Evolutionary conservation across 2,113 vertebrate genomes (phyloP).

Genomic region (Tapirus terrestris): DNA sequence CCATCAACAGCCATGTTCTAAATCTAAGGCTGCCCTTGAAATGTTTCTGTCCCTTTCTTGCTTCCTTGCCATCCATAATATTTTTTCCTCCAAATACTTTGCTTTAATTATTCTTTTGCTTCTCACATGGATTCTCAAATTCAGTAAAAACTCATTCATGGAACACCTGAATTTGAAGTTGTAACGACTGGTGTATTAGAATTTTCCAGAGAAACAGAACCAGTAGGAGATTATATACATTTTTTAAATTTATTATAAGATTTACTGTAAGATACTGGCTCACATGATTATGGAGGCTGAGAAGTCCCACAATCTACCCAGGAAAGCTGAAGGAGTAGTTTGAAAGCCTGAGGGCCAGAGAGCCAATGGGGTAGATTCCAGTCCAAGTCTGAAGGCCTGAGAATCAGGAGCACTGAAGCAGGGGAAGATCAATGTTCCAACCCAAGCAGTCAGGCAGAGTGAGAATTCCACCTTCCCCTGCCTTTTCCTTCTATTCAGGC

Average conservation of each 20-base stretch:
- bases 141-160: not conserved
- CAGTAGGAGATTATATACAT: not conserved
- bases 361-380: not conserved
- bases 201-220: not conserved
- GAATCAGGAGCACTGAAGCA: not conserved
- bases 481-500: not conserved
- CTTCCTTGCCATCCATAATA: not conserved
- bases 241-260: not conserved
- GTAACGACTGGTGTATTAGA: not conserved
- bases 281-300: not conserved
- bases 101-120: not conserved
- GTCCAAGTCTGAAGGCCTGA: not conserved
- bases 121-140: not conserved
- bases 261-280: not conserved
- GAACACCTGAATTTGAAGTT: not conserved
- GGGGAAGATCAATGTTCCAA: not conserved
- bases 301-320: not conserved
- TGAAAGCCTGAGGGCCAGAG: not conserved
- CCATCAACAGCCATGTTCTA: not conserved
- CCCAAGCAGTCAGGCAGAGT: not conserved
- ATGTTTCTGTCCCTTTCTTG: not conserved
- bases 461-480: not conserved
- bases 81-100: not conserved
- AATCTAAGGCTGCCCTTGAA: not conserved
- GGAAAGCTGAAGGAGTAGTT: not conserved